These are phyloP conservation scores for Nixonia krombeini DNA, from an alignment of 1,140 invertebrate genomes.

Conservation along the genomic window DNA sequence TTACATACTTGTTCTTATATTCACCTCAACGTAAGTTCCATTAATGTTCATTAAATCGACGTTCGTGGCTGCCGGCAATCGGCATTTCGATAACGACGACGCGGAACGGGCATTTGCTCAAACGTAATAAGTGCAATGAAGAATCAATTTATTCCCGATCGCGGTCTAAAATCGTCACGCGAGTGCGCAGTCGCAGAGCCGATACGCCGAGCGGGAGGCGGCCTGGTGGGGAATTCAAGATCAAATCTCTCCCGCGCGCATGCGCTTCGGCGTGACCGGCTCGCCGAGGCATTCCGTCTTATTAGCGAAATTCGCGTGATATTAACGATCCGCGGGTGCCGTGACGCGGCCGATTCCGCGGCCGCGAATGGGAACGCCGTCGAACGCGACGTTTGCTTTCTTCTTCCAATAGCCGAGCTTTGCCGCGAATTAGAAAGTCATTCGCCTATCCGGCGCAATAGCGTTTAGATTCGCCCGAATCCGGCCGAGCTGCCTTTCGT, in stretches of 20 bases:
- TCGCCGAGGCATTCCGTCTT: constrained; percentile 4
- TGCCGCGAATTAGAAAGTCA: constrained; percentile 33
- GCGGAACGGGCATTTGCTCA: no score
- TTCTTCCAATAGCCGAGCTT: background rate
- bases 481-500: constrained; percentile 35
- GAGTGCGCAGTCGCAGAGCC: no score
- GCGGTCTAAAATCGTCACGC: no score
- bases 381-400: constrained; percentile 27
- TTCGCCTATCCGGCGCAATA: constrained; percentile 31
- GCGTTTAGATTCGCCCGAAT: constrained; percentile 49
- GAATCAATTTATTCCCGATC: no score
- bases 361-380: constrained; percentile 33
- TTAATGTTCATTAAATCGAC: no score
- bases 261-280: constrained; percentile 28
- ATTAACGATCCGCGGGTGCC: constrained; percentile 13
- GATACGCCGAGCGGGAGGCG: background rate
- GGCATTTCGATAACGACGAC: no score
- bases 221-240: constrained; percentile 1
- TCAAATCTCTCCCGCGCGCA: constrained; percentile 15
- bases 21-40: no score
- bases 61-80: no score
- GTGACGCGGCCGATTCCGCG: constrained; percentile 9
- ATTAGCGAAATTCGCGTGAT: constrained; percentile 17
- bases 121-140: no score
- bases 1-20: no score